These are phyloP conservation scores for Rousettus madagascariensis DNA, from an alignment of 2,797 vertebrate genomes.

Conservation along the genomic window DNA sequence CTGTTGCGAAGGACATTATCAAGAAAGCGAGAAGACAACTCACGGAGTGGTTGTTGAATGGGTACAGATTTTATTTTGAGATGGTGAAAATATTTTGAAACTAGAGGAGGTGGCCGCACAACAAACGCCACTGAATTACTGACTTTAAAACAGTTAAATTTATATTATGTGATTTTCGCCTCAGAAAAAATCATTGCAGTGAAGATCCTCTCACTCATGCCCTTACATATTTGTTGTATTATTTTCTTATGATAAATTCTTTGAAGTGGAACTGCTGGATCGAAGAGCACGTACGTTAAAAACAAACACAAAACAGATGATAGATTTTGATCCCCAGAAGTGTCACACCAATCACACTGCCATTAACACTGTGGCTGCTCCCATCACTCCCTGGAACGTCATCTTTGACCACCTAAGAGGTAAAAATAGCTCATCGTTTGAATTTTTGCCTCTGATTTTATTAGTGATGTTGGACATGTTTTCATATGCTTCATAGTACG, in stretches of 20 bases:
- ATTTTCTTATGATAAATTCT: background rate
- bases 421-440: background rate
- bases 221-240: background rate
- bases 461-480: background rate
- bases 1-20: background rate
- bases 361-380: background rate
- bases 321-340: background rate
- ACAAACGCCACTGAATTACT: constrained; percentile 17
- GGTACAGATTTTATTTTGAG: constrained; percentile 32
- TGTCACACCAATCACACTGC: background rate
- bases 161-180: background rate
- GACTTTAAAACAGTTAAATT: background rate
- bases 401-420: background rate
- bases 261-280: background rate
- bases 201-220: background rate
- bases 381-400: background rate
- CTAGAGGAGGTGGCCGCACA: background rate
- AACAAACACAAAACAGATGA: background rate
- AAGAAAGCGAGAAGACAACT: constrained; percentile 22
- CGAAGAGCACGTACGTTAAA: background rate
- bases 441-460: constrained; percentile 4
- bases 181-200: background rate
- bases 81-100: constrained; percentile 29
- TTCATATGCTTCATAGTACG: background rate
- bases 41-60: background rate